Percentiles rank a stretch among this genome's conserved stretches.
phyloP scores from a whole-genome alignment of 1,140 invertebrate genomes.

The Danaus melanippus region DNA sequence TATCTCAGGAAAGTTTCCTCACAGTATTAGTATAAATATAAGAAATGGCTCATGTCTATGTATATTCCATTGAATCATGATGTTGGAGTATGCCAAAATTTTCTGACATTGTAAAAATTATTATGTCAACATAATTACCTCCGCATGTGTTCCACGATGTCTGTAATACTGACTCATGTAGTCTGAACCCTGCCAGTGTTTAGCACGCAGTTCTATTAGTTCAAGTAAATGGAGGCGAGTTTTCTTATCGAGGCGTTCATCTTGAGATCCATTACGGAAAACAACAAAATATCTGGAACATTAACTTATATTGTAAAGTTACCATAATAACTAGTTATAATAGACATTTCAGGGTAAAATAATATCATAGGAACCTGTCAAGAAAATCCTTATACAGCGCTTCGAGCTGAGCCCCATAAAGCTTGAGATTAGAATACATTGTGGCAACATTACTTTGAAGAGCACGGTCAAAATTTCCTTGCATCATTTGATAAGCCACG shows the following conservation, averaged over 20 bases:
- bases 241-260: conserved; percentile 84
- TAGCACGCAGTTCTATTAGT: conserved; percentile 89
- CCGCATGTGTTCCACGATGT: conserved; percentile 81
- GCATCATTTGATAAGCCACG: conserved; percentile 78
- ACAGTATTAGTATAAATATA: neutral
- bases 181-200: conserved; percentile 86
- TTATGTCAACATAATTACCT: conserved; percentile 65
- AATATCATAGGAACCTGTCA: conserved; percentile 55
- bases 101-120: conserved; percentile 9
- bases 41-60: neutral
- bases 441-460: conserved; percentile 75
- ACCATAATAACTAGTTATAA: neutral
- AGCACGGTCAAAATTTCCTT: conserved; percentile 73
- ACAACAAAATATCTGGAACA: conserved; percentile 78
- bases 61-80: neutral
- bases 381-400: conserved; percentile 81
- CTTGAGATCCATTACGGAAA: conserved; percentile 89
- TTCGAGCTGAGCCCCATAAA: conserved; percentile 82
- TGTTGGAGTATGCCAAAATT: too few species aligned
- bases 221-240: conserved; percentile 88
- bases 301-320: conserved; percentile 4
- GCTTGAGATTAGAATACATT: conserved; percentile 81
- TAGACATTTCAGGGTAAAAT: conserved; percentile 1
- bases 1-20: too few species aligned
- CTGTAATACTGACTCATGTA: conserved; percentile 87